Evolutionary conservation across 2,113 vertebrate genomes (phyloP), one percentile per base, ranked within the genome.

Genomic region (Prinia subflava): DNA sequence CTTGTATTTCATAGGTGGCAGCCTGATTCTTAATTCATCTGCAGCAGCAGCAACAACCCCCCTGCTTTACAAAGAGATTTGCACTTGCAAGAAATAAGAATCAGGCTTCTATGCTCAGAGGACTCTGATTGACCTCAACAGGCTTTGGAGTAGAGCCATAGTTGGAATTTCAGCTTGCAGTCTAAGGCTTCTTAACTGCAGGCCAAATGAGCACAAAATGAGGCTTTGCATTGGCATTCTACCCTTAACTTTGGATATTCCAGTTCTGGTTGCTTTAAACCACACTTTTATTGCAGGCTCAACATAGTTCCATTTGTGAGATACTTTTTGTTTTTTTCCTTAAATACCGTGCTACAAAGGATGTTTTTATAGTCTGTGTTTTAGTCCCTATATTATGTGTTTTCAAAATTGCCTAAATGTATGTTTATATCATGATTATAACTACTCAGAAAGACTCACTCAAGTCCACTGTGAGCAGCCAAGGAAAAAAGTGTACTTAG

Each of bases 261-360:
- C 88, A 96, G 96, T 95, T 96, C 91, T 96, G 86, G 92, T 94
- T 94, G 88, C 92, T 96, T 96, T 85, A 97, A 98, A 95, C 67
- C 76, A 92, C 73, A 69, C 42, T 80, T 89, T 87, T 70, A 95
- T 89, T 93, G 94, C 95, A 90, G 95, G 90, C 97, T 96, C 94
- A 86, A 91, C 86, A 84, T 89, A 94, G 92, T 92, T 96, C 93
- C 82, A 30, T 92, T 75, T 87, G 96, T 71, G 64, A 88, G 81
- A 87, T 79, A 86, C 46, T 85, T 86, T 33, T 88, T 73, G 2
- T 52, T 4, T 25, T 3, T 57, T 44, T 64, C 28, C 9, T 77
- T 25, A 64, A 97, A 96, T 88, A 90, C 57, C 92, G 82, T 86
- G 86, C 95, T 97, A 95, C 89, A 95, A 93, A 96, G 64, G 63